Conservation (phyloP, 2,797 vertebrate genomes). For the Pampus argenteus region DNA sequence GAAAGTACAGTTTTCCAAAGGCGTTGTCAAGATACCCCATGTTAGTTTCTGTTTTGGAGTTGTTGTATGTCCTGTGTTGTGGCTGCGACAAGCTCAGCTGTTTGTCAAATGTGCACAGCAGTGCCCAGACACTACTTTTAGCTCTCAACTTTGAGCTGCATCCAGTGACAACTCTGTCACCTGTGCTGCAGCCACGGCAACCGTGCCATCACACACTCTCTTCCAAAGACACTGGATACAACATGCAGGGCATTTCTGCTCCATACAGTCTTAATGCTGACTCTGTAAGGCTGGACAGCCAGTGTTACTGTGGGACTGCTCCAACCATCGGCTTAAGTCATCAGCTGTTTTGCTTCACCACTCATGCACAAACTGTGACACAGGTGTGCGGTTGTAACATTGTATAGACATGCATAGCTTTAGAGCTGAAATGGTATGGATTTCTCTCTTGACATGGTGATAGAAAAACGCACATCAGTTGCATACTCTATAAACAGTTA, state of each 20-base stretch:
- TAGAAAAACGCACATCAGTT: background rate
- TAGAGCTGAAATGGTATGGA: slow-evolving; percentile 1
- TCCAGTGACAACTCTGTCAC: slow-evolving; percentile 76
- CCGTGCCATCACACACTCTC: slow-evolving; percentile 61
- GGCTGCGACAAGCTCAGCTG: slow-evolving; percentile 78
- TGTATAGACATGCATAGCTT: background rate
- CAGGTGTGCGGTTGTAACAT: slow-evolving; percentile 29
- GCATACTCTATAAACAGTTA: background rate
- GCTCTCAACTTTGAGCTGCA: slow-evolving; percentile 65
- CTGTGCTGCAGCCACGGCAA: slow-evolving; percentile 68
- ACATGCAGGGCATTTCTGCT: slow-evolving; percentile 42
- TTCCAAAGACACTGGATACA: slow-evolving; percentile 51
- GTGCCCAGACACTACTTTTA: slow-evolving; percentile 76
- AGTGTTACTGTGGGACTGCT: slow-evolving; percentile 16
- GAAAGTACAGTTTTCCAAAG: slow-evolving; percentile 33
- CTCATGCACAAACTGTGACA: slow-evolving; percentile 47
- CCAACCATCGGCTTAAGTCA: slow-evolving; percentile 33
- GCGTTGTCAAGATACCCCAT: slow-evolving; percentile 46
- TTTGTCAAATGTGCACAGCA: slow-evolving; percentile 71
- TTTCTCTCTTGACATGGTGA: slow-evolving; percentile 10
- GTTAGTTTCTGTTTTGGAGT: slow-evolving; percentile 74
- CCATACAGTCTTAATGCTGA: slow-evolving; percentile 18
- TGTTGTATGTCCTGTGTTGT: slow-evolving; percentile 71
- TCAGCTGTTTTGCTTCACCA: slow-evolving; percentile 47
- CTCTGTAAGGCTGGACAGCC: slow-evolving; percentile 41